Percentiles rank a stretch among this genome's conserved stretches.
Conservation (phyloP, 2,888 invertebrate species). For the Plebejus anna region DNA sequence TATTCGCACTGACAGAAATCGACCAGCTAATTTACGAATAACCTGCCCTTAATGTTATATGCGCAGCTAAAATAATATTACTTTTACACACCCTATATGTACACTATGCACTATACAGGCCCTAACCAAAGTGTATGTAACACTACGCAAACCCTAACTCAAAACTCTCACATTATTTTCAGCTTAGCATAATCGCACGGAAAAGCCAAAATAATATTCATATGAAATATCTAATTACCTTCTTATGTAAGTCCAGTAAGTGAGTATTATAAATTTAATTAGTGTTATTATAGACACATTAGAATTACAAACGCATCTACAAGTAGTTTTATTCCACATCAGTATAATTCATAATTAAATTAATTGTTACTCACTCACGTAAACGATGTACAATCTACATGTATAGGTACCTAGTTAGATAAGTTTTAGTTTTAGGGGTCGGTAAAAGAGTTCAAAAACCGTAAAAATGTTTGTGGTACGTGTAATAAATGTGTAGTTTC, state of each 20-base stretch:
- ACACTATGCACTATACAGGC: too few species aligned
- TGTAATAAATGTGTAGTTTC: too few species aligned
- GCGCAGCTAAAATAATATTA: too few species aligned
- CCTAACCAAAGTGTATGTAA: too few species aligned
- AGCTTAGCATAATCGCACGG: background rate
- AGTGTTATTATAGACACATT: slow-evolving; percentile 3
- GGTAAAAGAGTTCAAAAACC: background rate
- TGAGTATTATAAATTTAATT: slow-evolving; percentile 16
- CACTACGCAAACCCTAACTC: too few species aligned
- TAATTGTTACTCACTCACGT: slow-evolving; percentile 19
- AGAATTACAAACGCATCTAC: background rate
- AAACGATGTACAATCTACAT: background rate
- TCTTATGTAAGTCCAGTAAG: background rate
- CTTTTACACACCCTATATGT: too few species aligned
- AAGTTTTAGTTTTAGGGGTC: slow-evolving; percentile 4
- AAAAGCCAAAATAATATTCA: background rate
- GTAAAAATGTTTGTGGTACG: too few species aligned
- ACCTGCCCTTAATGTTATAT: too few species aligned
- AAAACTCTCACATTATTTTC: background rate
- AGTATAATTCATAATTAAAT: slow-evolving; percentile 14
- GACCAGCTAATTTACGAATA: too few species aligned
- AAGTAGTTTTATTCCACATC: slow-evolving; percentile 12
- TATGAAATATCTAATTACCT: background rate
- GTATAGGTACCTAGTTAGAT: background rate
- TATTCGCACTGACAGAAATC: too few species aligned